A percentile compares a stretch with the other conserved stretches of the same genome.
phyloP scores from a whole-genome alignment of 2,113 vertebrate species.

The Mormyrus lacerda region DNA sequence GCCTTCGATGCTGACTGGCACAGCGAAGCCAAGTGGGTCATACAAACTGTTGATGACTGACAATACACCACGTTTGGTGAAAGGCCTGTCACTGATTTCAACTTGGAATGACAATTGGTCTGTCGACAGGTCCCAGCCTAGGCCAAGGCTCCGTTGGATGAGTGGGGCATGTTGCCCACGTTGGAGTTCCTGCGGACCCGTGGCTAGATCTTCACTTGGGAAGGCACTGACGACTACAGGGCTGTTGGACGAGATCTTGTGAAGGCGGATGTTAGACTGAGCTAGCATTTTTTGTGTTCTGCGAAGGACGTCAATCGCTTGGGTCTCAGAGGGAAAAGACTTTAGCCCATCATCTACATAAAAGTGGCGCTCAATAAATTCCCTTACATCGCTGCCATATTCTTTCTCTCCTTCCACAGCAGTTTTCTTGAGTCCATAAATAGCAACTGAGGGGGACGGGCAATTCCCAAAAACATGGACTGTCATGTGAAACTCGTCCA shows the following conservation, averaged over 20 bases:
- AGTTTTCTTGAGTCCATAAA: conserved; percentile 13
- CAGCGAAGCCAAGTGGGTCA: conserved; percentile 20
- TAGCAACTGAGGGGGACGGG: background rate
- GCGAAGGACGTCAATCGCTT: conserved; percentile 5
- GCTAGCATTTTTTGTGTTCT: conserved; percentile 18
- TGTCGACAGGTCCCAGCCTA: background rate
- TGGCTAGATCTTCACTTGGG: conserved; percentile 4
- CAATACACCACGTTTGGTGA: conserved; percentile 4
- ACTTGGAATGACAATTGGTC: conserved; percentile 21
- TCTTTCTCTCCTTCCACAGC: conserved; percentile 18
- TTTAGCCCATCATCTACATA: conserved; percentile 25
- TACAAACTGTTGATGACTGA: conserved; percentile 29
- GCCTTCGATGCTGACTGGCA: conserved; percentile 8
- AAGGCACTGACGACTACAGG: background rate
- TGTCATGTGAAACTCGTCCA: background rate
- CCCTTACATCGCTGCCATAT: background rate
- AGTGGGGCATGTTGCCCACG: background rate
- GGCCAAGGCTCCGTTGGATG: background rate
- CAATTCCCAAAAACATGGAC: conserved; percentile 9
- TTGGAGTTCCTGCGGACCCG: conserved; percentile 7
- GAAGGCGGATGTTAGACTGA: background rate
- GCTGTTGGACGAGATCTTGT: conserved; percentile 8
- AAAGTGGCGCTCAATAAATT: conserved; percentile 7
- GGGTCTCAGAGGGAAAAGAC: background rate
- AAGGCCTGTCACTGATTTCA: conserved; percentile 7